These are phyloP conservation scores for Stegastes partitus DNA, from an alignment of 2,113 vertebrate species.

Conservation along the genomic window DNA sequence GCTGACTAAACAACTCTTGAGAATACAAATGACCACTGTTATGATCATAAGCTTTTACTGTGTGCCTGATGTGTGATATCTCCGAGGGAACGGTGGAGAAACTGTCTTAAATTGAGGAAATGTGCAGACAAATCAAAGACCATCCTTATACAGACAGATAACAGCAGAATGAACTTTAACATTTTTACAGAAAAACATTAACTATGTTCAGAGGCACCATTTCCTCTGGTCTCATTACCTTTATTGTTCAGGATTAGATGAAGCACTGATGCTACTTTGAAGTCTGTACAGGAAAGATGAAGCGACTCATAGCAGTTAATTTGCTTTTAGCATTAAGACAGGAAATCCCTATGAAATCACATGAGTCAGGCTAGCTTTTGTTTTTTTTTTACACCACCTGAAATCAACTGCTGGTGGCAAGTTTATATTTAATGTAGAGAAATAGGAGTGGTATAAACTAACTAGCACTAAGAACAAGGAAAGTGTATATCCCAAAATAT, in stretches of 20 bases:
- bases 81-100: background rate
- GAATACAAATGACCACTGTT: constrained; percentile 16
- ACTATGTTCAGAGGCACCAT: no score
- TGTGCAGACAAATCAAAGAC: background rate
- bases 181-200: background rate
- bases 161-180: background rate
- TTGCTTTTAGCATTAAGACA: background rate
- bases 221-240: no score
- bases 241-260: no score
- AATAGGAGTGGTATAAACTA: background rate
- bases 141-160: background rate
- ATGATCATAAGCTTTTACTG: constrained; percentile 8
- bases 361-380: background rate
- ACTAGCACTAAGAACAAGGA: no score
- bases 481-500: no score
- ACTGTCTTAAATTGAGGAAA: constrained; percentile 4
- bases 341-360: background rate
- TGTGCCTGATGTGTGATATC: background rate
- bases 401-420: background rate
- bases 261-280: background rate
- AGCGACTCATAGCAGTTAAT: no score
- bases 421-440: background rate
- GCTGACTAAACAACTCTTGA: constrained; percentile 9
- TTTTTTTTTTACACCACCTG: background rate
- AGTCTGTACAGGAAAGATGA: background rate